phyloP scores from a whole-genome alignment of 1,140 invertebrate species.

The Subanguina moxae region DNA sequence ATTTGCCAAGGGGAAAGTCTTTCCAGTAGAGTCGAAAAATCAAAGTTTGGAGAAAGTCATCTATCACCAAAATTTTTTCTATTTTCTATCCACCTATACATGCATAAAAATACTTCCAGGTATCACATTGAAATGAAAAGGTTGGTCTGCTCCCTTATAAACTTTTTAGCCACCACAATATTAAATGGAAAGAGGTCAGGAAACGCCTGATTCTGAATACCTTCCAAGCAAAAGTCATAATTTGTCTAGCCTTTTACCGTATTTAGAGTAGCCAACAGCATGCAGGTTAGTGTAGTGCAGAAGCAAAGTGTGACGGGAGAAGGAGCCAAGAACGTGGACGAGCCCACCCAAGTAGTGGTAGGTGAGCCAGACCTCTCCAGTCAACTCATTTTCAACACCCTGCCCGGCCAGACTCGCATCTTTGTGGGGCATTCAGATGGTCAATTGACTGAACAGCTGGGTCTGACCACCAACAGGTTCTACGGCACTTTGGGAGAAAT shows the following conservation, averaged over 20 bases:
- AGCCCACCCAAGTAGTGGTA: conserved; percentile 42
- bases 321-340: conserved; percentile 37
- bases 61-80: no score
- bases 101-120: conserved; percentile 7
- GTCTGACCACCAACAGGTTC: conserved; percentile 49
- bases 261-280: conserved; percentile 49
- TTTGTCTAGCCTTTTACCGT: not conserved
- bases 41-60: no score
- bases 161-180: no score
- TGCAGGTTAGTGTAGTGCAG: conserved; percentile 50
- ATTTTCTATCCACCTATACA: not conserved
- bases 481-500: conserved; percentile 50
- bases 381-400: conserved; percentile 56
- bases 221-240: not conserved
- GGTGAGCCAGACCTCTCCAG: conserved; percentile 42
- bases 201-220: no score
- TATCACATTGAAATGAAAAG: conserved; percentile 25
- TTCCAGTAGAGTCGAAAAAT: no score
- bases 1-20: no score
- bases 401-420: conserved; percentile 51
- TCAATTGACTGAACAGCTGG: conserved; percentile 37
- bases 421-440: conserved; percentile 37
- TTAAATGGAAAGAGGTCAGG: no score
- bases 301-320: conserved; percentile 45
- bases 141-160: not conserved